A percentile compares a stretch with the other conserved stretches of the same genome.
Evolutionary conservation across 2,113 vertebrate genomes (phyloP).

Genomic region (Phyllostomus discolor): DNA sequence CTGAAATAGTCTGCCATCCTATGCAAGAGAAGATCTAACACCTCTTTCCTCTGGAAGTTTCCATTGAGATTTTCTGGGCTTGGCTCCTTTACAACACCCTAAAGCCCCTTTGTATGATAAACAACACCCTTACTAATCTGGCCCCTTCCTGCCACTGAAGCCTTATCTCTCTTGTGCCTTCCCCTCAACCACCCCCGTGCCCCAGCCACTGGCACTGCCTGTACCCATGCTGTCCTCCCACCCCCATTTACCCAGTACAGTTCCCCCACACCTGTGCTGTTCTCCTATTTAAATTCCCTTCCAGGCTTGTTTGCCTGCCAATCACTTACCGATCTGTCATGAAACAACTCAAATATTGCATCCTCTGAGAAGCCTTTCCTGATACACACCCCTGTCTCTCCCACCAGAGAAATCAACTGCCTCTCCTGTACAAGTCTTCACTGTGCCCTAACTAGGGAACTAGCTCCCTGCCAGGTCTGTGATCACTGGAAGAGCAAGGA

Average conservation of each 20-base stretch:
- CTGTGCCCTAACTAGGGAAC: neutral
- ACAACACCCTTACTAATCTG: neutral
- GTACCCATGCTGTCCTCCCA: too few relatives aligned
- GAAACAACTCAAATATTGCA: neutral
- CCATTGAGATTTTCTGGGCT: neutral
- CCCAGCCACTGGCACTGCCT: neutral
- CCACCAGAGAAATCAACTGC: neutral
- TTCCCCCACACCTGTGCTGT: too few relatives aligned
- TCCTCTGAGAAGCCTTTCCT: neutral
- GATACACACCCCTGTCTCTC: neutral
- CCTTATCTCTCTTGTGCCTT: neutral
- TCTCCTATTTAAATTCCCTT: neutral
- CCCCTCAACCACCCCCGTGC: rapidly evolving
- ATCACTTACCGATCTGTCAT: neutral
- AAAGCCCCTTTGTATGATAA: neutral
- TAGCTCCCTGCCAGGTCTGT: neutral
- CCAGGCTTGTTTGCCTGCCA: neutral
- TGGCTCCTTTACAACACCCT: neutral
- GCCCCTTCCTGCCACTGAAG: neutral
- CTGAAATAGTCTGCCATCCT: neutral
- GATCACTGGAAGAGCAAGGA: neutral
- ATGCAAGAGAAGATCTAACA: neutral
- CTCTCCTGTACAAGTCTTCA: neutral
- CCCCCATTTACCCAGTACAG: too few relatives aligned
- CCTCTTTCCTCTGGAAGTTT: neutral